Evolutionary conservation across 2,888 invertebrate species (phyloP).

Genomic region (Herminia tarsipennalis): DNA sequence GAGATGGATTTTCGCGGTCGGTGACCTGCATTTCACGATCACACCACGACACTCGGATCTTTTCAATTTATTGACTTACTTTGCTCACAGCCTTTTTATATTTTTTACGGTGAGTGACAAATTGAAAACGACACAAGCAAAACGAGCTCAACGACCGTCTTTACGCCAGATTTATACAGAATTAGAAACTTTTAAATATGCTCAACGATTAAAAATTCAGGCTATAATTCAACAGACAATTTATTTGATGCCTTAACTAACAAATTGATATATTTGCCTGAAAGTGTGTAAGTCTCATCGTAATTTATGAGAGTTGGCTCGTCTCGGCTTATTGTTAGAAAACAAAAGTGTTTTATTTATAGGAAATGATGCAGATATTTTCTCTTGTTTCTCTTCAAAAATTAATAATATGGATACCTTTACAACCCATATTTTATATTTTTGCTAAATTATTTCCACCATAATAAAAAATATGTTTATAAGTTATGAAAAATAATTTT

Average conservation of each 20-base stretch:
- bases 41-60: constrained; percentile 43
- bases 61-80: constrained; percentile 56
- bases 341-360: constrained; percentile 28
- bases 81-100: constrained; percentile 47
- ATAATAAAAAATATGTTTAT: no score
- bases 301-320: constrained; percentile 27
- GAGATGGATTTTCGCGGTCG: constrained; percentile 61
- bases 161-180: constrained; percentile 48
- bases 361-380: constrained; percentile 11
- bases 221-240: constrained; percentile 60
- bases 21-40: constrained; percentile 66
- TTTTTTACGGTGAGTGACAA: constrained; percentile 45
- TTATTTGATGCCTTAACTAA: constrained; percentile 55
- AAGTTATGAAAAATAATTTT: no score
- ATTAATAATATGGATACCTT: no score
- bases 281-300: constrained; percentile 42
- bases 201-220: constrained; percentile 57
- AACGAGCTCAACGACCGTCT: constrained; percentile 58
- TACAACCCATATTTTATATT: no score
- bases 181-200: constrained; percentile 56
- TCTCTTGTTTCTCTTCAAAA: background rate
- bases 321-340: constrained; percentile 13
- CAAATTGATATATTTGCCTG: constrained; percentile 46
- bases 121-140: constrained; percentile 55
- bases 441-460: no score